Evolutionary conservation across 2,797 vertebrate genomes (phyloP), one percentile per base, ranked within the genome.

Genomic region (Clarias platycephalus): DNA sequence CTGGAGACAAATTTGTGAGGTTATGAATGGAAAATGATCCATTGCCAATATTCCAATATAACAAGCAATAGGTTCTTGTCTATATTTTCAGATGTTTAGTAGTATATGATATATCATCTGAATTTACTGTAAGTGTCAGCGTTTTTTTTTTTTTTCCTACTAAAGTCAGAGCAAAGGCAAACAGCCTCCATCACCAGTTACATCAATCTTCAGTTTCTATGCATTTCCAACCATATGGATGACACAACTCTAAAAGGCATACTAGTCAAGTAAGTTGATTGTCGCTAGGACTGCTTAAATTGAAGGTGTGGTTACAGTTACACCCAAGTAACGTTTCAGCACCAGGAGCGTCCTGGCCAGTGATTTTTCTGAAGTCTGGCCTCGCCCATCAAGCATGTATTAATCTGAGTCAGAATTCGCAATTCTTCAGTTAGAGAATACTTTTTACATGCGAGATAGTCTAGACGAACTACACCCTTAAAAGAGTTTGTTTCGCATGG

Each of bases 401-500:
- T 20, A 49, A 80, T 26, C 31, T 49, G 24, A 80, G 37, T 79
- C 77, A 64, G 76, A 63, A 13, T 62, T 9, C 8, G 74, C 22
- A n/a, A 77, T 31, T 37, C 18, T 60, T 40, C 55, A 8, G 12
- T n/a, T n/a, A 40, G 3, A 24, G 44, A 4, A 74, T 22, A 44
- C 68, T 26, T 72, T 37, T 49, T 10, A 31, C 24, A 37, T 24
- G 13, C 1, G 20, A 16, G 22, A 12, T 37, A 77, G 83, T 72
- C 77, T 80, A 63, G 77, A 80, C 77, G 20, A 13, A 53, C 31
- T 40, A 57, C 44, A 37, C 28, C 72, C 60, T 80, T 37, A 20
- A 53, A 80, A 81, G 67, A 74, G 37, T 4, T 28, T 40, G 83
- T 84, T 84, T 26, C 66, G 70, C 86, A 81, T 74, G 80, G 80